Evolutionary conservation across 2,113 vertebrate species (phyloP).

Genomic region (Cebidichthys violaceus): DNA sequence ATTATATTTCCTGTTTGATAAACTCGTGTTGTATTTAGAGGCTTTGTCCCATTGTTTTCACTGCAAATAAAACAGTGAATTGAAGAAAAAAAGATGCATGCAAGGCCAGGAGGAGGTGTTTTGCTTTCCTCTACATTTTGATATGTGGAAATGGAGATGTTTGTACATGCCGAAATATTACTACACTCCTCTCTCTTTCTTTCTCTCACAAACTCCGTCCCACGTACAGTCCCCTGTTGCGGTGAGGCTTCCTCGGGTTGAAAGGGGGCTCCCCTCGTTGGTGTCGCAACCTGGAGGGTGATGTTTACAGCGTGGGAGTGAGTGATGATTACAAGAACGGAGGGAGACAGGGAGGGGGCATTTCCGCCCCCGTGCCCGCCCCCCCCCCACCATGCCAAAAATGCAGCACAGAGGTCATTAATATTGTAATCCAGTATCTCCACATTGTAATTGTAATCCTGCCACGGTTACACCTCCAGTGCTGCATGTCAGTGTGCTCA

Average conservation of each 20-base stretch:
- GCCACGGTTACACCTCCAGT: background rate
- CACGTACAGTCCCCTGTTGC: conserved; percentile 22
- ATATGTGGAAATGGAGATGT: background rate
- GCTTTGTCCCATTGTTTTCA: background rate
- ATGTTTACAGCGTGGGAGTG: conserved; percentile 74
- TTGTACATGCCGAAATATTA: background rate
- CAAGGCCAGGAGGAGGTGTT: background rate
- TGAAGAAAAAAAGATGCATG: background rate
- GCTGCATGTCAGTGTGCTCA: background rate
- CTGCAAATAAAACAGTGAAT: background rate
- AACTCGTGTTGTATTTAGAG: conserved; percentile 5
- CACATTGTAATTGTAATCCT: background rate
- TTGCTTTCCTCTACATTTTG: background rate
- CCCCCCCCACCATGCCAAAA: conserved; percentile 18
- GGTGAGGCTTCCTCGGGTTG: conserved; percentile 21
- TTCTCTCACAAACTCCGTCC: conserved; percentile 4
- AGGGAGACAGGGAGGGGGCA: conserved; percentile 28
- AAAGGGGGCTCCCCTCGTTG: conserved; percentile 41
- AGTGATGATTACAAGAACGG: conserved; percentile 56
- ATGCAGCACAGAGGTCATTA: conserved; percentile 38
- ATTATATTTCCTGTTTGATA: conserved; percentile 35
- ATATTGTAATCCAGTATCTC: background rate
- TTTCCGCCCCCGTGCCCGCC: conserved; percentile 6
- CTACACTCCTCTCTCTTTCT: background rate
- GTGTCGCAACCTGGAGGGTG: conserved; percentile 67